A percentile compares a stretch with the other conserved stretches of the same genome.
These are phyloP conservation scores for Galeopterus variegatus DNA, from an alignment of 2,113 vertebrate species.

Conservation along the genomic window DNA sequence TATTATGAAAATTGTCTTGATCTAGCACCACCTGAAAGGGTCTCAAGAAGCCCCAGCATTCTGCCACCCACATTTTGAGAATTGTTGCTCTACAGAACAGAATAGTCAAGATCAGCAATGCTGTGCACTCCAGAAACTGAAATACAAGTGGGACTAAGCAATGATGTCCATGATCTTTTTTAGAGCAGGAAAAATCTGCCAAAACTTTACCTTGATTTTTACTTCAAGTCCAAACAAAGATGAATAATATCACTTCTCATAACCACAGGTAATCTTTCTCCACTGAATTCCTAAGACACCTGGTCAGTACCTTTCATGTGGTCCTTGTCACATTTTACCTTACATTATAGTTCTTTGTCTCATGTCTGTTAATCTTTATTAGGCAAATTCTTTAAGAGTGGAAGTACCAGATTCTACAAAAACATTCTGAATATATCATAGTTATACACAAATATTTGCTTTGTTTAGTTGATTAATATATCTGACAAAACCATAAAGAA, in stretches of 20 bases:
- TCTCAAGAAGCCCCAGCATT: neutral
- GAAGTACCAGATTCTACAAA: neutral
- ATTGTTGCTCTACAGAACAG: neutral
- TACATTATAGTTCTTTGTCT: neutral
- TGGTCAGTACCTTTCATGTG: neutral
- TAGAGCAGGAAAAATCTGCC: neutral
- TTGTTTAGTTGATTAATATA: constrained; percentile 13
- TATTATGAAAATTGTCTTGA: neutral
- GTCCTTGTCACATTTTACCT: neutral
- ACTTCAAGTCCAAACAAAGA: neutral
- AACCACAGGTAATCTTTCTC: neutral
- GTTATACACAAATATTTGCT: neutral
- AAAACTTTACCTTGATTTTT: neutral
- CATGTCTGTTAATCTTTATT: neutral
- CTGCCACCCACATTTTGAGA: neutral
- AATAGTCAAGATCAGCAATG: neutral
- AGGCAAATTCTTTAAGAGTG: neutral
- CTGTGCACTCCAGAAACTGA: neutral
- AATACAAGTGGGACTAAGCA: neutral
- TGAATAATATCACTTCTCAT: neutral
- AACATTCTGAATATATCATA: neutral
- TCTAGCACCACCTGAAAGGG: neutral
- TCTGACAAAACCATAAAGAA: neutral
- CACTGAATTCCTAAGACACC: neutral
- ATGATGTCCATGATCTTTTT: neutral